Evolutionary conservation across 37 sponge, comb jelly and placozoan genomes (phyloP).

Genomic region (Tethya wilhelma): DNA sequence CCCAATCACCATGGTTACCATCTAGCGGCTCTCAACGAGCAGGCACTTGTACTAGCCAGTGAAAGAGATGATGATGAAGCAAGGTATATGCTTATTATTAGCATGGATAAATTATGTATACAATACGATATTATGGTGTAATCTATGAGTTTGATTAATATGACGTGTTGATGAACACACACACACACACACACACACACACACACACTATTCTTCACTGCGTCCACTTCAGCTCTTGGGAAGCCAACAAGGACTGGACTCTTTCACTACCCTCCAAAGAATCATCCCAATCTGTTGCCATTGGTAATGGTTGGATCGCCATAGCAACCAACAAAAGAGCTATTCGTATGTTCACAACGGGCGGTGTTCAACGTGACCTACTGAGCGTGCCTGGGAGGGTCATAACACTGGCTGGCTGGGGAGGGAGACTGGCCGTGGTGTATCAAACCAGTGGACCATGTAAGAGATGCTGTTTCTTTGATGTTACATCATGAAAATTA

Average conservation of each 20-base stretch:
- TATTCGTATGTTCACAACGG: conserved; percentile 62
- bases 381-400: conserved; percentile 66
- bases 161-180: too few relatives aligned
- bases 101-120: too few relatives aligned
- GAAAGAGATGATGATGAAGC: conserved; percentile 36
- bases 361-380: conserved; percentile 73
- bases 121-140: too few relatives aligned
- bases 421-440: conserved; percentile 46
- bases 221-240: conserved; percentile 71
- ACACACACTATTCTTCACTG: too few relatives aligned
- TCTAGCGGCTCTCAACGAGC: conserved; percentile 67
- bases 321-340: conserved; percentile 64
- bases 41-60: conserved; percentile 65
- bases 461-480: too few relatives aligned
- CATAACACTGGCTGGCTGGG: conserved; percentile 58
- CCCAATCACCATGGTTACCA: conserved; percentile 56
- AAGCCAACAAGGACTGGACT: conserved; percentile 71
- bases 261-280: conserved; percentile 65
- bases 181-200: too few relatives aligned
- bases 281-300: conserved; percentile 8
- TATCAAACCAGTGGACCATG: conserved; percentile 56
- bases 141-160: too few relatives aligned
- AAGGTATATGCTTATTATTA: too few relatives aligned
- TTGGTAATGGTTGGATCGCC: conserved; percentile 80
- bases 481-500: too few relatives aligned